Percentiles rank a stretch among this genome's conserved stretches.
Evolutionary conservation across 2,888 invertebrate species (phyloP).

Genomic region (Apodemia hepburni): DNA sequence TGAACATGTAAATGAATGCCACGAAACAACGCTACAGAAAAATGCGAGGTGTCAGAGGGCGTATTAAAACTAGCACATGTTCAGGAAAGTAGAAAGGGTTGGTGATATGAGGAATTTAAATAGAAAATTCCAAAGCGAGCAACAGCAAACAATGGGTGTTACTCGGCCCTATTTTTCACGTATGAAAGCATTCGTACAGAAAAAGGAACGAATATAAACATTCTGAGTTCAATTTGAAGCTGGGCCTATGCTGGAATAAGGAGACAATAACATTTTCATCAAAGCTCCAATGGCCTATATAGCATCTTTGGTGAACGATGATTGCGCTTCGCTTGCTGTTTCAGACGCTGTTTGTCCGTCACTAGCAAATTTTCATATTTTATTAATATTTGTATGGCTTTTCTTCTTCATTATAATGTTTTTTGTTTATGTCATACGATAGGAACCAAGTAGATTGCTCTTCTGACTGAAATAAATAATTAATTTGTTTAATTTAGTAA

Average conservation of each 20-base stretch:
- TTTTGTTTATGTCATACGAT: too few relatives aligned
- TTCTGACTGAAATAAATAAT: too few relatives aligned
- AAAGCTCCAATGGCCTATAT: not conserved
- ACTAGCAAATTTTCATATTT: too few relatives aligned
- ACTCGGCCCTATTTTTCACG: constrained; percentile 19
- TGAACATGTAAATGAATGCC: not conserved
- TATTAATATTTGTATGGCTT: too few relatives aligned
- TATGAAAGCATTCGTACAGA: constrained; percentile 27
- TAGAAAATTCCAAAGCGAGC: constrained; percentile 44
- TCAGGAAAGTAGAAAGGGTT: constrained; percentile 33
- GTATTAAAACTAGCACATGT: constrained; percentile 33
- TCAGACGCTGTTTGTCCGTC: not conserved
- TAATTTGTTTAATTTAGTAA: too few relatives aligned
- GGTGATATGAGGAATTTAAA: constrained; percentile 43
- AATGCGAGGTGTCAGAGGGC: constrained; percentile 23
- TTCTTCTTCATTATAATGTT: too few relatives aligned
- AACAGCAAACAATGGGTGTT: constrained; percentile 35
- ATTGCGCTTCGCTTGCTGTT: not conserved
- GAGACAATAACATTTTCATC: not conserved
- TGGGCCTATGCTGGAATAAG: constrained; percentile 16
- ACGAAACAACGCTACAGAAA: not conserved
- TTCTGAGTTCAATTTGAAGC: constrained; percentile 20
- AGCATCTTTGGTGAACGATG: not conserved
- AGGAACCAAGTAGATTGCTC: too few relatives aligned
- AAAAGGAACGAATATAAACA: constrained; percentile 26